phyloP scores from a whole-genome alignment of 2,113 vertebrate genomes.

The Hirundichthys speculiger region DNA sequence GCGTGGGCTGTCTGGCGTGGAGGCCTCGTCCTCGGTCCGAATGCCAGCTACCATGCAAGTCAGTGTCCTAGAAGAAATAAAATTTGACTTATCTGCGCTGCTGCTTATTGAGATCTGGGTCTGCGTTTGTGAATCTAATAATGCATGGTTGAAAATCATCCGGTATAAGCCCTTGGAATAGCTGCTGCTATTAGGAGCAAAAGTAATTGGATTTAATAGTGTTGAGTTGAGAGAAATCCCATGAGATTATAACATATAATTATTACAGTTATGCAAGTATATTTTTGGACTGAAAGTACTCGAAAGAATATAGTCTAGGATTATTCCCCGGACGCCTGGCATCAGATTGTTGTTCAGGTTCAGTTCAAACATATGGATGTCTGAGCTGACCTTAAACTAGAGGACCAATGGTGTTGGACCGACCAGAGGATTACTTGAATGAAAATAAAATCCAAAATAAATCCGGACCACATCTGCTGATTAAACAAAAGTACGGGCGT shows the following conservation, averaged over 20 bases:
- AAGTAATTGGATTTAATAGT: conserved; percentile 5
- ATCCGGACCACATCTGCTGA: too few species aligned
- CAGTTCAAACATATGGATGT: too few species aligned
- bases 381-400: too few species aligned
- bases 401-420: too few species aligned
- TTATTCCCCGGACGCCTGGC: too few species aligned
- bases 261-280: background rate
- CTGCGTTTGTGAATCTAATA: conserved; percentile 1
- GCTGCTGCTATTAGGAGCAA: conserved; percentile 10
- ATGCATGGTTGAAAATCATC: background rate
- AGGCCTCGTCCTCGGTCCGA: conserved; percentile 1
- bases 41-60: background rate
- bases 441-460: too few species aligned
- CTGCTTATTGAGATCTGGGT: conserved; percentile 7
- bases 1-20: conserved; percentile 22
- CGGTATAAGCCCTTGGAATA: background rate
- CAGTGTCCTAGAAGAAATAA: background rate
- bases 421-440: too few species aligned
- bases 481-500: too few species aligned
- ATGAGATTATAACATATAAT: background rate
- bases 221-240: background rate
- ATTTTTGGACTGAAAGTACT: background rate
- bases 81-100: background rate
- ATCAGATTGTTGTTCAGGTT: too few species aligned
- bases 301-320: too few species aligned